Evolutionary conservation across 2,888 invertebrate species (phyloP).

Genomic region (Syrphus vitripennis): DNA sequence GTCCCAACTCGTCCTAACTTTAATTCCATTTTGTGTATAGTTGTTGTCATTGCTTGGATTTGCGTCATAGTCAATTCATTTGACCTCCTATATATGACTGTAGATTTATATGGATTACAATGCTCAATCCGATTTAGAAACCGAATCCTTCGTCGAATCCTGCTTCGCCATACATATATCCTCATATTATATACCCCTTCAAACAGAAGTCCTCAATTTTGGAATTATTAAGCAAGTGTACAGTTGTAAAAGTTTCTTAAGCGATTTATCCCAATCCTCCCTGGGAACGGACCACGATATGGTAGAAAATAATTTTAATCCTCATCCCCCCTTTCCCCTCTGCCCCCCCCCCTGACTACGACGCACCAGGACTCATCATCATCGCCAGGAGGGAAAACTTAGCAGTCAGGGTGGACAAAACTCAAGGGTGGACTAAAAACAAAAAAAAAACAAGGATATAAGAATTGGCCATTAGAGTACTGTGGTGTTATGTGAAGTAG

Average conservation of each 20-base stretch:
- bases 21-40: neutral
- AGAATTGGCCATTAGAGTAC: slow-evolving; percentile 33
- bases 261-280: slow-evolving; percentile 37
- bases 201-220: slow-evolving; percentile 30
- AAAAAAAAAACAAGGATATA: slow-evolving; percentile 2
- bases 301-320: slow-evolving; percentile 30
- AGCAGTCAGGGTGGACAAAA: neutral
- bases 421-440: slow-evolving; percentile 12
- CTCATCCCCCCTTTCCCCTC: neutral
- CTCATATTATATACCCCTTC: neutral
- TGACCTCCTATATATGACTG: slow-evolving; percentile 33
- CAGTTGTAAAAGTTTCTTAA: slow-evolving; percentile 52
- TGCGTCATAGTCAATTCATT: neutral
- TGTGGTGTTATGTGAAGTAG: neutral
- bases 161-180: neutral
- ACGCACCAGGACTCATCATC: neutral
- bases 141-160: neutral
- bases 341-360: too few species aligned
- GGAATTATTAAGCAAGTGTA: slow-evolving; percentile 57
- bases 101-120: slow-evolving; percentile 32
- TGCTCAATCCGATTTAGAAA: slow-evolving; percentile 35
- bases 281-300: slow-evolving; percentile 1
- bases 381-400: neutral
- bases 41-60: slow-evolving; percentile 5
- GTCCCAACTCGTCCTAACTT: neutral